Base-by-base conservation (phyloP, 1,140 invertebrate genomes). In the Mylabris phalerata region DNA sequence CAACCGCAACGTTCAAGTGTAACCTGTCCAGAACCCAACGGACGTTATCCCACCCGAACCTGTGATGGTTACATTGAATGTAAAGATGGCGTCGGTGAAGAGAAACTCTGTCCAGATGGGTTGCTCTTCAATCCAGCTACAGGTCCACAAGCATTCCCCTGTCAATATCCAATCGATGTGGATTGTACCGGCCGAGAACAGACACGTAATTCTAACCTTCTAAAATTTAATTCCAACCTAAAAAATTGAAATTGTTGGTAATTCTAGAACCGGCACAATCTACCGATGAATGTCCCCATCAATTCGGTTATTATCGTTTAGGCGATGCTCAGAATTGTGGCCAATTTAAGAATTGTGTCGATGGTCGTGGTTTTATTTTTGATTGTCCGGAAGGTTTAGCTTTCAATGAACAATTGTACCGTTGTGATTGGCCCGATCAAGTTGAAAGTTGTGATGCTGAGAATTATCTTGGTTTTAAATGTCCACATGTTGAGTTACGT, bases 341-440 rank as follows among this genome's bases (percentile, higher is more conserved):
- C 9, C 79, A 86, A 62, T 95, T 93, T 71, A 87, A 87, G 75
- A 92, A 89, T 65, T 95, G 92, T 67, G 88, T 85, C 0, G 83
- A 84, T 43, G 92, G 92, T n/a, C 61, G 71, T 4, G 78, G 71
- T 10, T 78, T 72, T 41, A 67, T 76, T 1, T 78, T 79, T 11
- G 77, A 79, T 57, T 79, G 78, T 60, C 72, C 77, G 57, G 89
- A 92, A 71, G 92, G 92, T 13, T 75, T 95, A 10, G 90, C 92
- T 4, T 95, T 90, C 73, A 90, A 88, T 69, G 76, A 84, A 5
- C 81, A 85, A 46, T 84, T 75, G 2, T 88, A 90, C 64, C 80
- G 85, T 39, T 93, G 92, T 70, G 89, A 93, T 61, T 95, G 91
- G 91, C 89, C 89, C 1, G 90, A 92, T 75, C 80, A 88, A 63